Base-by-base conservation (phyloP, 2,888 invertebrate genomes). In the Sylvicola cinctus region DNA sequence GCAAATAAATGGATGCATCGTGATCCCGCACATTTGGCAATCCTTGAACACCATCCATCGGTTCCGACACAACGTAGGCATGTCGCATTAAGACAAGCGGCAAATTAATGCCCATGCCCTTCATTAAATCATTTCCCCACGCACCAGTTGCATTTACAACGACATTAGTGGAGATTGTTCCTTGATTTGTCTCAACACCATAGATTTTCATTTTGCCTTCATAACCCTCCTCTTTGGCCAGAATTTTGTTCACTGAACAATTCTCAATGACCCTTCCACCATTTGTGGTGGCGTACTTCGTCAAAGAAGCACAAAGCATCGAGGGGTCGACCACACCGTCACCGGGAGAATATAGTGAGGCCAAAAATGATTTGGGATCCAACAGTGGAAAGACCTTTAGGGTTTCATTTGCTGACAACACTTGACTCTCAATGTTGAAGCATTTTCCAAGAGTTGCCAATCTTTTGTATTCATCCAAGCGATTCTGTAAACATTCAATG, bases 251-350 rank as follows among this genome's bases (percentile, higher is more conserved):
- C 0, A 83, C 80, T 1, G 73, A 66, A 43, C 79, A 80, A 20
- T 78, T 66, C 58, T 87, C 84, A 40, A 52, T 50, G 48, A 83
- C 80, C 58, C 73, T 68, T 10, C 68, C 80, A 16, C 84, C 85
- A 45, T 69, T 64, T 38, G 59, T 61, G 1, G 64, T 69, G 0
- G 85, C 77, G n/a, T 69, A 70, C 51, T 74, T 71, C 1, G 73
- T 66, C 11, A 88, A 61, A 0, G 85, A 76, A 14, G 66, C 63
- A 46, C 83, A 79, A 26, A 78, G 66, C 68, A 80, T 80, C 0
- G 79, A 67, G 0, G 88, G 87, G 50, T 90, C 88, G 23, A 88
- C 71, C 7, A 72, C 74, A 3, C 88, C 88, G 54, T 88, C 87
- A 10, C 70, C 70, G 0, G 84, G 76, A 2, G 75, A 72, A 46